Base-by-base conservation (phyloP, 2,888 invertebrate genomes). In the Gymnosoma rotundatum region DNA sequence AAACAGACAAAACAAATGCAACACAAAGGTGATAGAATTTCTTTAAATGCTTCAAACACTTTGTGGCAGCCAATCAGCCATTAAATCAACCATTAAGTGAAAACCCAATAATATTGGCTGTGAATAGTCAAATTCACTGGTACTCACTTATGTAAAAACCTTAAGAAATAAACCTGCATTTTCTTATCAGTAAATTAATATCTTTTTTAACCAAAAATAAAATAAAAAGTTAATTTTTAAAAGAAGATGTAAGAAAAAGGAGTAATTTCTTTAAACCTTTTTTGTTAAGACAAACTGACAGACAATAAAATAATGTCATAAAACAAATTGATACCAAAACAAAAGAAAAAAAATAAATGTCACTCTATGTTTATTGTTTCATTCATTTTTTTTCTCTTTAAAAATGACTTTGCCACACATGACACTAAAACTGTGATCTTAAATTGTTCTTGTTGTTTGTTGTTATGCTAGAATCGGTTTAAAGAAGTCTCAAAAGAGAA, bases 361-460 rank as follows among this genome's bases (percentile, higher is more conserved):
- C 75, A 69, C 63, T 60, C 69, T 63, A 20, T 2, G 10, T 42
- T 42, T 42, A 42, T 42, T 10, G 42, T 42, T 66, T 72, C 45
- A 66, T 42, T 42, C 16, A 45, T 36, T 16, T 75, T 66, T 48
- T 58, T 79, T 79, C 69, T 38, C 78, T 60, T 66, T 78, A 81
- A 70, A 79, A 69, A 78, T 81, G 76, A 78, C 74, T 70, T 64
- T 84, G 81, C 81, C 84, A 84, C 84, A 84, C 84, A 84, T 81
- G 78, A 75, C 78, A 83, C 80, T 42, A 42, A 42, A 42, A 74
- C 12, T 73, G 58, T 18, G 60, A 21, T 60, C 67, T 52, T 52
- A 42, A 69, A 69, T 61, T 61, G 74, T 56, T 74, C 18, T 32
- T 50, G 73, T 61, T 32, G 3, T 32, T 32, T 32, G 32, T 6